A percentile compares a stretch with the other conserved stretches of the same genome.
Evolutionary conservation across 2,113 vertebrate genomes (phyloP).

Genomic region (Channa maculata): DNA sequence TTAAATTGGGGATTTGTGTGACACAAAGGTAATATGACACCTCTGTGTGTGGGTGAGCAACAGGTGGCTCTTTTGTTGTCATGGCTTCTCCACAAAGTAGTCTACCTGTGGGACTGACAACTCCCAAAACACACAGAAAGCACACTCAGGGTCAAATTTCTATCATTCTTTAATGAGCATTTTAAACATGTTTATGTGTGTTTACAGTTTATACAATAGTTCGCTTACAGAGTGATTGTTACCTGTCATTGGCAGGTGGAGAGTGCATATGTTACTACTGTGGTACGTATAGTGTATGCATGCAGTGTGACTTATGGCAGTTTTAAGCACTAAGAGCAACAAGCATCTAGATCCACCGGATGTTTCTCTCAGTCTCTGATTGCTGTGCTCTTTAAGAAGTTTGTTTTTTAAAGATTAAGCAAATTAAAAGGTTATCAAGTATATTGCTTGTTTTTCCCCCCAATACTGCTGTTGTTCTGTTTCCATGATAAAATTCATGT

Average conservation of each 20-base stretch:
- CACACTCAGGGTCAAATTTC: conserved; percentile 34
- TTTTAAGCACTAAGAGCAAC: conserved; percentile 11
- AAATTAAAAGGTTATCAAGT: too few species aligned
- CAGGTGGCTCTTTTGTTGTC: conserved; percentile 67
- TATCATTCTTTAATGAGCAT: conserved; percentile 60
- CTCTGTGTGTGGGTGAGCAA: conserved; percentile 19
- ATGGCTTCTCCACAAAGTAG: conserved; percentile 55
- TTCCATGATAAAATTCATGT: background rate
- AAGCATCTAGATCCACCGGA: background rate
- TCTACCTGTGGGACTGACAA: conserved; percentile 20
- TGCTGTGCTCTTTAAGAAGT: conserved; percentile 22
- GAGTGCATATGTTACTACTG: conserved; percentile 81
- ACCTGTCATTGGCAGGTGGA: conserved; percentile 77
- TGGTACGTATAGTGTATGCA: conserved; percentile 78
- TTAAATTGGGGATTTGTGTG: background rate
- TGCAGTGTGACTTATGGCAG: conserved; percentile 64
- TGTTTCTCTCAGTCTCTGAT: conserved; percentile 7
- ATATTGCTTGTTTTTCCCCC: too few species aligned
- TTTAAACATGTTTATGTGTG: conserved; percentile 19
- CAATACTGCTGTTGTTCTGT: background rate
- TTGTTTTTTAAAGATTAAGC: background rate
- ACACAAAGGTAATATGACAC: conserved; percentile 60
- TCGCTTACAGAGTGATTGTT: conserved; percentile 46
- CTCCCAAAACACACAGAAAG: conserved; percentile 18
- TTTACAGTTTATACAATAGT: conserved; percentile 14